These are phyloP conservation scores for Herpetotheres cachinnans DNA, from an alignment of 2,113 vertebrate species.

Conservation along the genomic window DNA sequence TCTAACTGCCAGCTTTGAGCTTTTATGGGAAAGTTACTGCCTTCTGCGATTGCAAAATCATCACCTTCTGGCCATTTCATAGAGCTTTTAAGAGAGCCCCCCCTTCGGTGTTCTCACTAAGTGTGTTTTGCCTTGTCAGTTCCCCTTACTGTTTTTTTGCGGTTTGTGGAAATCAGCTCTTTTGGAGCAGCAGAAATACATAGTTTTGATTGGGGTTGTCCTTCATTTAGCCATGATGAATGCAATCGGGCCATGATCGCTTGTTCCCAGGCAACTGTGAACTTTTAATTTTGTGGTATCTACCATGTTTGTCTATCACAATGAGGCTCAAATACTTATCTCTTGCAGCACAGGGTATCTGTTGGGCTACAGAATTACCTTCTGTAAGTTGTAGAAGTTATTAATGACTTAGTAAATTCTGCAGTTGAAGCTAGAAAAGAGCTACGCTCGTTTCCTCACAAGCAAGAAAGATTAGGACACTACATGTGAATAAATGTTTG, in stretches of 20 bases:
- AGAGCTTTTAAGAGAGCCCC: not conserved
- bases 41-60: not conserved
- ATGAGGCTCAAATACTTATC: not conserved
- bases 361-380: not conserved
- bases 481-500: not conserved
- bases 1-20: not conserved
- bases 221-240: not conserved
- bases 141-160: not conserved
- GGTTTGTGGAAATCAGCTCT: not conserved
- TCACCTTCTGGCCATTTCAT: not conserved
- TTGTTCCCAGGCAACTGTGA: not conserved
- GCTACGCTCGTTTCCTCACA: not conserved
- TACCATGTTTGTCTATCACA: not conserved
- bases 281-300: not conserved
- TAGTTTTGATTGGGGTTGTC: not conserved
- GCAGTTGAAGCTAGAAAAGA: not conserved
- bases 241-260: not conserved
- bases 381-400: not conserved
- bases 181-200: not conserved
- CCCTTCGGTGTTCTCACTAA: rapidly evolving
- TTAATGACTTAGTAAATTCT: not conserved
- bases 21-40: not conserved
- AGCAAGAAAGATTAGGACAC: not conserved
- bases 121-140: not conserved
- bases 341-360: not conserved